Evolutionary conservation across 2,113 vertebrate species (phyloP).

Genomic region (Halichoerus grypus): DNA sequence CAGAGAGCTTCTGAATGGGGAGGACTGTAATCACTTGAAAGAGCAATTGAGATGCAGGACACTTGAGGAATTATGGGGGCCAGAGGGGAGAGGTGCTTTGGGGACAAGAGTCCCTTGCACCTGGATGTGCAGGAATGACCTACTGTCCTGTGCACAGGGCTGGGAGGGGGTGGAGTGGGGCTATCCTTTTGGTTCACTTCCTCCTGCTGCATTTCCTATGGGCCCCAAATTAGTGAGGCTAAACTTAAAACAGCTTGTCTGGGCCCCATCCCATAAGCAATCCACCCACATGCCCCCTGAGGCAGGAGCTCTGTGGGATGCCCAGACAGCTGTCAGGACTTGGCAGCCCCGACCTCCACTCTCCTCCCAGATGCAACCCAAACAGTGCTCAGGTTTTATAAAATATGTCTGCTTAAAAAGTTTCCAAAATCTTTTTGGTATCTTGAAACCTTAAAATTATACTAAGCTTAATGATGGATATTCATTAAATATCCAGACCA

Average conservation of each 20-base stretch:
- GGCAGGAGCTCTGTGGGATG: background rate
- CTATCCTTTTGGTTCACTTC: background rate
- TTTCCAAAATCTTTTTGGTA: background rate
- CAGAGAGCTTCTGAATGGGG: background rate
- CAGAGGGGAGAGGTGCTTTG: background rate
- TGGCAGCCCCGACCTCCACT: too few relatives aligned
- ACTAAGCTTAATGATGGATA: background rate
- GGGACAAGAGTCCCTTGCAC: background rate
- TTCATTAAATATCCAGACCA: background rate
- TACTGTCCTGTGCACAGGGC: background rate
- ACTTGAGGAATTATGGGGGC: background rate
- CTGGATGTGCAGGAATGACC: background rate
- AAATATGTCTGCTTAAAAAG: background rate
- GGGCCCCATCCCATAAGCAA: background rate
- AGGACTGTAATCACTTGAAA: background rate
- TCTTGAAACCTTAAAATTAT: background rate
- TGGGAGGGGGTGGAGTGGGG: fast-evolving
- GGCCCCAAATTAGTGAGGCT: background rate
- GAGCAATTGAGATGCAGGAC: background rate
- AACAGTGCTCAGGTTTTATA: background rate
- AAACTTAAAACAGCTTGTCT: background rate
- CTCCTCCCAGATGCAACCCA: background rate
- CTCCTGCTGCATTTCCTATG: background rate
- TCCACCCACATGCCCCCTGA: background rate
- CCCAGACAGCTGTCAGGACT: background rate